A percentile compares a stretch with the other conserved stretches of the same genome.
phyloP scores from a whole-genome alignment of 2,888 invertebrate species.

The Caenorhabditis virilis region DNA sequence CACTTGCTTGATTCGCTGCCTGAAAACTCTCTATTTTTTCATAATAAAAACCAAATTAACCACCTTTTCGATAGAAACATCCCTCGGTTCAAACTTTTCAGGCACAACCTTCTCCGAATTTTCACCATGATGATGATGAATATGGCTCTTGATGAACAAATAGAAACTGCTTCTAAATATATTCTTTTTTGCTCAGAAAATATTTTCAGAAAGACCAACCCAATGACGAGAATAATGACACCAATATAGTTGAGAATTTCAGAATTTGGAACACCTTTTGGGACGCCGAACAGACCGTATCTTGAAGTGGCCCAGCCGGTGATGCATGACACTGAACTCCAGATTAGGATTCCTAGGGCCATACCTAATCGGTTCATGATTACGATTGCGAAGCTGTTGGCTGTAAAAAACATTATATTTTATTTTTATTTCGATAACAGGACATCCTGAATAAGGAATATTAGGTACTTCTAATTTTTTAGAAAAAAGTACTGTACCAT shows the following conservation, averaged over 20 bases:
- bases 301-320: slow-evolving; percentile 69
- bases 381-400: slow-evolving; percentile 71
- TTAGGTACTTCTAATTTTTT: too few relatives aligned
- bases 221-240: slow-evolving; percentile 41
- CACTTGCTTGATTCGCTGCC: too few relatives aligned
- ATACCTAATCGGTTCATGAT: slow-evolving; percentile 72
- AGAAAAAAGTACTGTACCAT: too few relatives aligned
- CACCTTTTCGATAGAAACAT: too few relatives aligned
- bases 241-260: slow-evolving; percentile 48
- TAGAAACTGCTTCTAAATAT: slow-evolving; percentile 41
- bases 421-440: neutral
- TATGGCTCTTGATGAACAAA: slow-evolving; percentile 49
- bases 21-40: too few relatives aligned
- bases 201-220: slow-evolving; percentile 23
- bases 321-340: slow-evolving; percentile 71
- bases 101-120: too few relatives aligned
- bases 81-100: too few relatives aligned
- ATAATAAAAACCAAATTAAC: too few relatives aligned
- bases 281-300: slow-evolving; percentile 54
- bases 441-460: neutral
- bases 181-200: neutral
- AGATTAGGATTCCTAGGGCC: slow-evolving; percentile 70
- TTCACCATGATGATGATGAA: slow-evolving; percentile 1
- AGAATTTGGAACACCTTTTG: slow-evolving; percentile 37
- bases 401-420: slow-evolving; percentile 54